Percentiles rank a stretch among this genome's conserved stretches.
These are phyloP conservation scores for Sarotherodon lohbergeri DNA, from an alignment of 2,113 vertebrate species.

Conservation along the genomic window DNA sequence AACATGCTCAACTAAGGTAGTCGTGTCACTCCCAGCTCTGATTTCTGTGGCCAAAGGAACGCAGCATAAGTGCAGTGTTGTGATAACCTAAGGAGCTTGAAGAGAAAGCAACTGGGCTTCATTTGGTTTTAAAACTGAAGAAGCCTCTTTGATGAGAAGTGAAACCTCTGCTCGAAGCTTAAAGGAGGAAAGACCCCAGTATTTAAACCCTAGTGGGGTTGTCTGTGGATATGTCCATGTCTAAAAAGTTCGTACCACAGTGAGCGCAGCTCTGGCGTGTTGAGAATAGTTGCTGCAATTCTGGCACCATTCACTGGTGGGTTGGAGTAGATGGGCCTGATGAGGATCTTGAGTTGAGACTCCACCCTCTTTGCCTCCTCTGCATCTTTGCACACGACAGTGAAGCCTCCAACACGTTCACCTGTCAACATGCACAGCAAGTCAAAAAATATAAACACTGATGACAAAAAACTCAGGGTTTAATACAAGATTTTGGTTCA, in stretches of 20 bases:
- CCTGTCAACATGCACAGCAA: constrained; percentile 66
- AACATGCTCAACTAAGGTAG: neutral
- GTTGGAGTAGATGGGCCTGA: constrained; percentile 97
- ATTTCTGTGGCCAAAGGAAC: neutral
- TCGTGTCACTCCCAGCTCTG: neutral
- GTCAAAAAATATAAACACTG: neutral
- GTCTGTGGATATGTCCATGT: neutral
- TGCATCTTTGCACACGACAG: constrained; percentile 81
- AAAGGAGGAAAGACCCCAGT: neutral
- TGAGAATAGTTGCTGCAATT: constrained; percentile 88
- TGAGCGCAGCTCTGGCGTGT: constrained; percentile 83
- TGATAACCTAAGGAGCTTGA: neutral
- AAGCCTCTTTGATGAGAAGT: neutral
- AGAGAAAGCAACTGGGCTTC: neutral
- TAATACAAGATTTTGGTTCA: neutral
- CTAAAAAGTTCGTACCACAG: constrained; percentile 80
- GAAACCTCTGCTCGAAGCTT: neutral
- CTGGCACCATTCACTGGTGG: constrained; percentile 92
- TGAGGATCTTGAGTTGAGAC: constrained; percentile 96
- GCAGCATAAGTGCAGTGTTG: neutral
- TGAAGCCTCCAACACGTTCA: constrained; percentile 95
- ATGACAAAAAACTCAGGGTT: neutral
- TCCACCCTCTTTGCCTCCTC: constrained; percentile 95
- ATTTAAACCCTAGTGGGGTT: neutral
- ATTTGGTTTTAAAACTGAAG: neutral